A percentile compares a stretch with the other conserved stretches of the same genome.
Conservation (phyloP, 2,797 vertebrate genomes). For the Squalus acanthias region DNA sequence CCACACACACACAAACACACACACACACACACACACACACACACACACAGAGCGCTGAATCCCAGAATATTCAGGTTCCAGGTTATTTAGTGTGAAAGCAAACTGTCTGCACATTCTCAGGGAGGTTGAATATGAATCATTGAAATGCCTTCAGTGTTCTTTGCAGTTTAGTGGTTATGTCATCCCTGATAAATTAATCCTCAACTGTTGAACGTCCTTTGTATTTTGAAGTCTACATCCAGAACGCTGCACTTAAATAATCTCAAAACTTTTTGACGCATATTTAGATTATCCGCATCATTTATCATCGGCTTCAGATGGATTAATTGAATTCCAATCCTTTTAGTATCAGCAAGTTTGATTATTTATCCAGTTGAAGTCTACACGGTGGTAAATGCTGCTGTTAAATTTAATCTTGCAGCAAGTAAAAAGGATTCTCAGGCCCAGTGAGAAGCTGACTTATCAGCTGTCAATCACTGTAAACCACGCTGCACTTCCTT, state of each 20-base stretch:
- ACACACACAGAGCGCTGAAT: neutral
- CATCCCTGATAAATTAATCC: neutral
- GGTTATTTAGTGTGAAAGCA: constrained; percentile 9
- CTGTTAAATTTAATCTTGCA: neutral
- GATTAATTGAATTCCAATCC: constrained; percentile 19
- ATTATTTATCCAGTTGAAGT: neutral
- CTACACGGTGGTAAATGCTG: neutral
- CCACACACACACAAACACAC: neutral
- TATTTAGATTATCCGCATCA: neutral
- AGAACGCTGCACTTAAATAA: neutral
- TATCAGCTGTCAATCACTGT: neutral
- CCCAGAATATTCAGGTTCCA: neutral
- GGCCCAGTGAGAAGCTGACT: neutral
- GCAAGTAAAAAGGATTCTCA: neutral
- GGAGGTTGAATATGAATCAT: neutral
- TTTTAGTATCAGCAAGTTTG: neutral
- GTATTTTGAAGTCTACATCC: neutral
- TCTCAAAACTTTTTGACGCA: neutral
- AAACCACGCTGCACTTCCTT: neutral
- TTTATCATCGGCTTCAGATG: neutral
- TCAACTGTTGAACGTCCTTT: neutral
- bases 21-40: neutral
- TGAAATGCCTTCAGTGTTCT: too few species aligned
- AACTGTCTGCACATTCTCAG: neutral
- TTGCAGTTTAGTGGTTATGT: neutral